These are phyloP conservation scores for Acrobasis suavella DNA, from an alignment of 2,888 invertebrate species.

Conservation along the genomic window DNA sequence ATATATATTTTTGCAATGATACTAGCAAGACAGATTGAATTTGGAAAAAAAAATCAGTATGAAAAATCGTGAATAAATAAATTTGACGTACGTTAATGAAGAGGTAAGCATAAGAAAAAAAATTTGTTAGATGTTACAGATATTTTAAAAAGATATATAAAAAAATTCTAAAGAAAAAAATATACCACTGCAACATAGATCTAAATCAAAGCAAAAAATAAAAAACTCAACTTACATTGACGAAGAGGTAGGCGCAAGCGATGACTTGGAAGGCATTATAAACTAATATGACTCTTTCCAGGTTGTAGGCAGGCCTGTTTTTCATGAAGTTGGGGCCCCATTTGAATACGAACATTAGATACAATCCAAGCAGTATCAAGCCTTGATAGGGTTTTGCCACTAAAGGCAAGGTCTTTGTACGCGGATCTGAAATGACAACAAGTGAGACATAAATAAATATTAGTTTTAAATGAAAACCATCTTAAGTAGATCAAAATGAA, in stretches of 20 bases:
- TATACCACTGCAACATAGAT: too few relatives aligned
- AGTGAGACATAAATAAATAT: not conserved
- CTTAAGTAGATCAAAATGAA: too few relatives aligned
- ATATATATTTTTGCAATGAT: too few relatives aligned
- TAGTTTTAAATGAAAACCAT: too few relatives aligned
- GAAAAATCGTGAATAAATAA: not conserved
- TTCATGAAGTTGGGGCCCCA: conserved; percentile 89
- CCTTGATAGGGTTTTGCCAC: conserved; percentile 85
- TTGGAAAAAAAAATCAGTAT: too few relatives aligned
- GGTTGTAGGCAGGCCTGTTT: conserved; percentile 83
- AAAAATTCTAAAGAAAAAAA: too few relatives aligned
- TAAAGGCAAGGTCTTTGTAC: conserved; percentile 85
- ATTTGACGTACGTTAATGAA: conserved; percentile 74
- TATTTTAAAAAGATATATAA: too few relatives aligned
- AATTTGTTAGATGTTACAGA: too few relatives aligned
- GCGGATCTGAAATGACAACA: conserved; percentile 76
- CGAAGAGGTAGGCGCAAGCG: conserved; percentile 78
- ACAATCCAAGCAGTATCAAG: conserved; percentile 78
- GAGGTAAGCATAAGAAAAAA: conserved; percentile 79
- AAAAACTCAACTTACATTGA: conserved; percentile 62
- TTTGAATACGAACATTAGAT: conserved; percentile 86
- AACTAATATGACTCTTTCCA: conserved; percentile 84
- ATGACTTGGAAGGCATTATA: conserved; percentile 87
- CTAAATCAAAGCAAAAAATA: too few relatives aligned
- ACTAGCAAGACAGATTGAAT: too few relatives aligned